Conservation (phyloP, 2,113 vertebrate species). For the Theropithecus gelada region DNA sequence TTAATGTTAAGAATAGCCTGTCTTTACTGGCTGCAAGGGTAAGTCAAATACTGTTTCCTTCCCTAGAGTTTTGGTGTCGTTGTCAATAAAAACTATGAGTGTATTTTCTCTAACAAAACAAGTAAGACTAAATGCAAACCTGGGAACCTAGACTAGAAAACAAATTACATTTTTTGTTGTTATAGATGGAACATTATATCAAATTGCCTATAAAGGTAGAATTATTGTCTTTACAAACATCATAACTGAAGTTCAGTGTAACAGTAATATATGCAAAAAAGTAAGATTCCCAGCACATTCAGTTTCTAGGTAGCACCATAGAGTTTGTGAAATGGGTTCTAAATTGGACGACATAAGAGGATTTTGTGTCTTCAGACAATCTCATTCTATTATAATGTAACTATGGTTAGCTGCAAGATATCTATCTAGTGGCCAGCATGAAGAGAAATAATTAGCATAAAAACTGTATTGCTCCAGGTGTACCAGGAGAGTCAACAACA, state of each 20-base stretch:
- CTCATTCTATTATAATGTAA: constrained; percentile 64
- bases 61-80: constrained; percentile 42
- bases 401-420: constrained; percentile 70
- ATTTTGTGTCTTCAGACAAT: constrained; percentile 59
- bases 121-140: constrained; percentile 33
- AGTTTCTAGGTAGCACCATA: constrained; percentile 34
- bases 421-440: constrained; percentile 64
- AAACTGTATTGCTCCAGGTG: constrained; percentile 30
- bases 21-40: background rate
- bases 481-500: constrained; percentile 5
- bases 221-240: constrained; percentile 32
- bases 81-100: background rate
- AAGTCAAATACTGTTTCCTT: background rate
- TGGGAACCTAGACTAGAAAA: background rate
- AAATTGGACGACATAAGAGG: constrained; percentile 62
- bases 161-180: background rate
- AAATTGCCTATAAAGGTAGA: constrained; percentile 35
- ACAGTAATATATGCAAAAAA: constrained; percentile 48
- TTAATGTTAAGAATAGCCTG: constrained; percentile 1
- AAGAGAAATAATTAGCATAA: constrained; percentile 66
- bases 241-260: constrained; percentile 43
- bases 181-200: background rate
- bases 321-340: constrained; percentile 68
- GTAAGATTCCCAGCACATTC: constrained; percentile 3
- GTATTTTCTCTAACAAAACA: constrained; percentile 37